phyloP scores from a whole-genome alignment of 2,888 invertebrate genomes.

The Acheta domesticus region DNA sequence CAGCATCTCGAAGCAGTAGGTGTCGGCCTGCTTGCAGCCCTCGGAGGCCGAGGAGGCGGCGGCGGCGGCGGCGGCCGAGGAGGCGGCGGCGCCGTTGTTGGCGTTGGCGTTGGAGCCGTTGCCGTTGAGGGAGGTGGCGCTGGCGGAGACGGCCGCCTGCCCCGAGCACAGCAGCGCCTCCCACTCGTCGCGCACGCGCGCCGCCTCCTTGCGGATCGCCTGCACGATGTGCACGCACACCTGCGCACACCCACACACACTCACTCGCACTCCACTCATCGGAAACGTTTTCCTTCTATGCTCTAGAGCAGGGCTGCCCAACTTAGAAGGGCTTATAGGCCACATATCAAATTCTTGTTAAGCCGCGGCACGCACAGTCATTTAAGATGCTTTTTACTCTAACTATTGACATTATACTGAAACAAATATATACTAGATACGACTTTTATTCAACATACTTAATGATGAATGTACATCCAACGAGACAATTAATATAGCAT shows the following conservation, averaged over 20 bases:
- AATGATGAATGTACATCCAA: too few relatives aligned
- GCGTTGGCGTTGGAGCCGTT: constrained; percentile 32
- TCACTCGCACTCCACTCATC: background rate
- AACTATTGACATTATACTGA: too few relatives aligned
- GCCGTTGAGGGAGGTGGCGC: constrained; percentile 21
- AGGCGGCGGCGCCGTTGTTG: constrained; percentile 39
- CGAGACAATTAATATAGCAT: too few relatives aligned
- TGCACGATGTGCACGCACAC: constrained; percentile 85
- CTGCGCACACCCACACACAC: constrained; percentile 46
- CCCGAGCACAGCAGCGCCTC: constrained; percentile 61
- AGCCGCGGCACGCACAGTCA: too few relatives aligned
- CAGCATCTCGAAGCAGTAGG: constrained; percentile 97
- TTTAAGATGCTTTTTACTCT: too few relatives aligned
- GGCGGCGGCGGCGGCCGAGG: background rate
- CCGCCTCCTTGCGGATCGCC: constrained; percentile 85
- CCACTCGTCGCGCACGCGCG: constrained; percentile 87
- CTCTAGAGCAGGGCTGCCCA: too few relatives aligned
- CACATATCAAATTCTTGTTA: too few relatives aligned
- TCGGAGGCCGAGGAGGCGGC: background rate
- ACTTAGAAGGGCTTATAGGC: too few relatives aligned
- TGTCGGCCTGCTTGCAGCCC: constrained; percentile 61
- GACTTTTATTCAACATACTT: too few relatives aligned
- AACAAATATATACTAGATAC: too few relatives aligned
- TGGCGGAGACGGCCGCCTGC: constrained; percentile 38
- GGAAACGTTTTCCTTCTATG: too few relatives aligned